A percentile compares a stretch with the other conserved stretches of the same genome.
Conservation (phyloP, 2,797 vertebrate species). For the Avahi laniger region DNA sequence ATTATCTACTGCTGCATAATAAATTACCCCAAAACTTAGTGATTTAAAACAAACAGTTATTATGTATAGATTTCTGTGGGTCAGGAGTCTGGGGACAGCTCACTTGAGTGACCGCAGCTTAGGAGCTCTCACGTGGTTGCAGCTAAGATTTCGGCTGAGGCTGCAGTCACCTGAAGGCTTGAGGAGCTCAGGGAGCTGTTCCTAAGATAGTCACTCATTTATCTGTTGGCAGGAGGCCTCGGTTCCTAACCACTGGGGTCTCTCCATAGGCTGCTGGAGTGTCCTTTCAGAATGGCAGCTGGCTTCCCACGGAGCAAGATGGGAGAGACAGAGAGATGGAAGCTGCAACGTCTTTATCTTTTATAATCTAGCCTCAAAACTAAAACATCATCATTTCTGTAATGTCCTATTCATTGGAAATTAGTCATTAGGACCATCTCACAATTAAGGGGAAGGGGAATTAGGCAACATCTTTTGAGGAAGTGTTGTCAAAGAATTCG, state of each 20-base stretch:
- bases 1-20: neutral
- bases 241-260: neutral
- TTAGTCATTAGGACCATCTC: neutral
- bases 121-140: neutral
- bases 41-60: slow-evolving; percentile 38
- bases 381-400: neutral
- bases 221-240: neutral
- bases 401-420: neutral
- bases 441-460: neutral
- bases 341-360: neutral
- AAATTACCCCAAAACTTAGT: neutral
- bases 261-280: neutral
- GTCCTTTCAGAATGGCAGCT: neutral
- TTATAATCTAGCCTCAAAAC: neutral
- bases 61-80: neutral
- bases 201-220: neutral
- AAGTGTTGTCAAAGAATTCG: neutral
- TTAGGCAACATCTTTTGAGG: neutral
- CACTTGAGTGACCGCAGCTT: neutral
- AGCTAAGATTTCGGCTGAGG: neutral
- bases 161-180: neutral
- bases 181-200: neutral
- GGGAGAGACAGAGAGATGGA: neutral
- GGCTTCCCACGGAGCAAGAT: neutral
- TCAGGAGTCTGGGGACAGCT: neutral